Evolutionary conservation across 2,888 invertebrate species (phyloP), one percentile per base, ranked within the genome.

Genomic region (Protula sp.): DNA sequence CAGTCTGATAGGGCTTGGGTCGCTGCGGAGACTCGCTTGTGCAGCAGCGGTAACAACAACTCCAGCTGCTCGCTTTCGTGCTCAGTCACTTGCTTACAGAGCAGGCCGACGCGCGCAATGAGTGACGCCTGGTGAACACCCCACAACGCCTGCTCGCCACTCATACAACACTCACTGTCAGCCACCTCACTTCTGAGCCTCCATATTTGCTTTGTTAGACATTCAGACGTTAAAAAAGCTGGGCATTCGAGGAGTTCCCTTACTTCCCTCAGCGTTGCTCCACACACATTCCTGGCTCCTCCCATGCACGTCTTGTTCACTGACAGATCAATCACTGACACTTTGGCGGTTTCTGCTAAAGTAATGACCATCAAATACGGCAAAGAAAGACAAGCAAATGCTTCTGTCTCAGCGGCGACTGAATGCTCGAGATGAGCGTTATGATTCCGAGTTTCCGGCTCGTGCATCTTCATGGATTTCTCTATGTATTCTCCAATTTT

Each of bases 271-370:
- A 38, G 19, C 9, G 38, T 38, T 14, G 9, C 9, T 19, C 9
- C 38, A 14, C 9, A 9, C 9, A 19, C 19, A 19, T 9, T 14
- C 9, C 19, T 38, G 9, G 9, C 38, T 38, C 19, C 9, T 14
- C 38, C 38, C 30, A 53, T 57, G 2, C 28, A 19, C n/a, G 60
- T 47, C 2, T 56, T 51, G 61, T 74, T 62, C 28, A 75, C 71
- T 24, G 74, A 73, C 56, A 75, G 57, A 55, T 75, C 73, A 47
- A 68, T 47, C 19, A 71, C 66, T 27, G 71, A 64, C n/a, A 69
- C 61, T 62, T 72, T 74, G n/a, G n/a, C n/a, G n/a, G n/a, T n/a
- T n/a, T n/a, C n/a, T n/a, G n/a, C 19, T 45, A 67, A 53, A 19
- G 45, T 38, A 4, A 65, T 51, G 55, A 45, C 66, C 55, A 72